A percentile compares a stretch with the other conserved stretches of the same genome.
Conservation (phyloP, 2,797 vertebrate genomes). For the Poeciliopsis gracilis region DNA sequence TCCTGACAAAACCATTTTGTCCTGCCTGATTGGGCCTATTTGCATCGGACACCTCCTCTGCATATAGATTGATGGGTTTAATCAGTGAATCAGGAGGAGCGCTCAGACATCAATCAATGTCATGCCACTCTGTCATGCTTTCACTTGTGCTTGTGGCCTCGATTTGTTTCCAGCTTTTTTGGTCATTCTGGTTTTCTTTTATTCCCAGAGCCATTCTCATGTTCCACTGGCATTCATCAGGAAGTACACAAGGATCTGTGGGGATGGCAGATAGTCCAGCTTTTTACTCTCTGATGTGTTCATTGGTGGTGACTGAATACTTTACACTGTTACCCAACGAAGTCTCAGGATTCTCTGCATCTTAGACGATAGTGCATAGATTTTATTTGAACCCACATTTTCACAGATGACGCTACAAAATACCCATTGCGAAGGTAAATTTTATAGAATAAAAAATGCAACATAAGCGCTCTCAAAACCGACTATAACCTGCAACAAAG, state of each 20-base stretch:
- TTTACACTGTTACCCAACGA: neutral
- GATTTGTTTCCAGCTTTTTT: conserved; percentile 19
- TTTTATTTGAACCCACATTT: neutral
- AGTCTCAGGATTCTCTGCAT: neutral
- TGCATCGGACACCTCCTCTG: conserved; percentile 94
- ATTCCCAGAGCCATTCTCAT: conserved; percentile 34
- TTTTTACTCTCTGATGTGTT: neutral
- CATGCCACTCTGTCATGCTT: conserved; percentile 79
- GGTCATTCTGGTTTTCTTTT: conserved; percentile 44
- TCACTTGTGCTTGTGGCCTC: conserved; percentile 39
- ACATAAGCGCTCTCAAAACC: too few relatives aligned
- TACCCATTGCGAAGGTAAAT: neutral
- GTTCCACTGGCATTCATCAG: conserved; percentile 44
- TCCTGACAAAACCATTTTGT: conserved; percentile 91
- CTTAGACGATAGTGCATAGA: neutral
- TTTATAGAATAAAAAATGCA: neutral
- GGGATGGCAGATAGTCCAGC: conserved; percentile 4
- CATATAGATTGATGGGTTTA: conserved; percentile 99
- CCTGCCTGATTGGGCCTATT: conserved; percentile 95
- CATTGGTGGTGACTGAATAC: neutral
- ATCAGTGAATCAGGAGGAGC: conserved; percentile 96
- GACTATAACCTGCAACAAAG: neutral
- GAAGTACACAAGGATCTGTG: conserved; percentile 13
- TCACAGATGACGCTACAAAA: neutral
- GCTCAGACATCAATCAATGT: conserved; percentile 94